These are phyloP conservation scores for Pleuronectes platessa DNA, from an alignment of 2,113 vertebrate species.

Conservation along the genomic window DNA sequence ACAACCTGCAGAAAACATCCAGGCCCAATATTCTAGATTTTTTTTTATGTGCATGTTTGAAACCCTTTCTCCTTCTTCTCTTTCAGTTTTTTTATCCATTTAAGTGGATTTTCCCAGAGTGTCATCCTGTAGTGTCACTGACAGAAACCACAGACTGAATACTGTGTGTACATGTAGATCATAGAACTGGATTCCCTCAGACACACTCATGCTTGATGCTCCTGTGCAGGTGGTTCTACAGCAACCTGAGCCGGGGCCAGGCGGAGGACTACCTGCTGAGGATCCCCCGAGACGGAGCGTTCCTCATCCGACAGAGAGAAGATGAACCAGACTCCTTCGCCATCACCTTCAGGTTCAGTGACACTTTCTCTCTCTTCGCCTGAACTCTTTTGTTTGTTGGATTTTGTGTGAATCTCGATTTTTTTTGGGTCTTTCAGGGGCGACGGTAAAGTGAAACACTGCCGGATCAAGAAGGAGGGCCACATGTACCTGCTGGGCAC, in stretches of 20 bases:
- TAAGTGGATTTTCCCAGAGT: too few species aligned
- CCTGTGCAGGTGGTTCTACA: slow-evolving; percentile 92
- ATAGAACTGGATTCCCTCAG: neutral
- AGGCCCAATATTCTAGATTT: too few species aligned
- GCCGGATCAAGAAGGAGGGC: slow-evolving; percentile 92
- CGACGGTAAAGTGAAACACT: slow-evolving; percentile 95
- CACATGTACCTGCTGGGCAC: slow-evolving; percentile 90
- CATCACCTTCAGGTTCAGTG: slow-evolving; percentile 93
- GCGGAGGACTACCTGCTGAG: slow-evolving; percentile 95
- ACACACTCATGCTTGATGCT: neutral
- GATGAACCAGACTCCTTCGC: slow-evolving; percentile 87
- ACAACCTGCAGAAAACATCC: too few species aligned
- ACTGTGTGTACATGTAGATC: neutral
- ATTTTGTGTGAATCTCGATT: too few species aligned
- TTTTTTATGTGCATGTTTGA: too few species aligned
- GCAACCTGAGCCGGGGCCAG: slow-evolving; percentile 92
- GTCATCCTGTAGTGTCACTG: too few species aligned
- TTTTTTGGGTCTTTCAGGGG: slow-evolving; percentile 80
- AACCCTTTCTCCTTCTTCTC: too few species aligned
- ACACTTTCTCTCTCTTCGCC: too few species aligned
- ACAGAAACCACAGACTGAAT: too few species aligned
- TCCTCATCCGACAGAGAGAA: slow-evolving; percentile 93
- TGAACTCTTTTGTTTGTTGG: too few species aligned
- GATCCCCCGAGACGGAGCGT: slow-evolving; percentile 96
- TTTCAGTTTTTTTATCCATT: too few species aligned